These are phyloP conservation scores for Hemichromis elongatus DNA, from an alignment of 2,113 vertebrate species.

Conservation along the genomic window DNA sequence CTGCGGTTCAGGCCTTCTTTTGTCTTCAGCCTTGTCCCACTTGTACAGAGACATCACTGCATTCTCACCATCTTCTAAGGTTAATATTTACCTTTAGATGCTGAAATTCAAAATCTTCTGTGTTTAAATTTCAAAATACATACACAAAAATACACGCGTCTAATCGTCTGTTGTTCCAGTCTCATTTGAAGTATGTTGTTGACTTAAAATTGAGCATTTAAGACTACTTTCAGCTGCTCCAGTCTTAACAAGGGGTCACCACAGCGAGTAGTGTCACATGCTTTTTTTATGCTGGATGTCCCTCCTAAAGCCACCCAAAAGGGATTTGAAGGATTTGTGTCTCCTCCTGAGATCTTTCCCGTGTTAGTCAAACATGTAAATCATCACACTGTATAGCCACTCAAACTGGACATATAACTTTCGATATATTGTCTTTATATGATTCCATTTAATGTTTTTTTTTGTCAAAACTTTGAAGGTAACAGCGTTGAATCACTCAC, in stretches of 20 bases:
- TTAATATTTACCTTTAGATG: neutral
- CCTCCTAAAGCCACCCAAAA: accelerated
- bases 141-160: neutral
- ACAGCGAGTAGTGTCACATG: neutral
- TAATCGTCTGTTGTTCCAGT: neutral
- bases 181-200: neutral
- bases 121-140: neutral
- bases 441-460: neutral
- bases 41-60: neutral
- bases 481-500: neutral
- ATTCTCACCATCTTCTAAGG: neutral
- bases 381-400: neutral
- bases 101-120: neutral
- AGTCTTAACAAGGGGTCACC: neutral
- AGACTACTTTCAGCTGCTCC: neutral
- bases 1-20: neutral
- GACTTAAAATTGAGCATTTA: neutral
- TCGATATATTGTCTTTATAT: neutral
- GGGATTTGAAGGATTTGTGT: neutral
- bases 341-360: neutral
- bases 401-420: neutral
- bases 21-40: neutral
- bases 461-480: neutral
- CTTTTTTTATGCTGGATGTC: neutral
- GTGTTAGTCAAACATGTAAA: neutral